Conservation (phyloP, 2,113 vertebrate species). For the Oncorhynchus gorbuscha region DNA sequence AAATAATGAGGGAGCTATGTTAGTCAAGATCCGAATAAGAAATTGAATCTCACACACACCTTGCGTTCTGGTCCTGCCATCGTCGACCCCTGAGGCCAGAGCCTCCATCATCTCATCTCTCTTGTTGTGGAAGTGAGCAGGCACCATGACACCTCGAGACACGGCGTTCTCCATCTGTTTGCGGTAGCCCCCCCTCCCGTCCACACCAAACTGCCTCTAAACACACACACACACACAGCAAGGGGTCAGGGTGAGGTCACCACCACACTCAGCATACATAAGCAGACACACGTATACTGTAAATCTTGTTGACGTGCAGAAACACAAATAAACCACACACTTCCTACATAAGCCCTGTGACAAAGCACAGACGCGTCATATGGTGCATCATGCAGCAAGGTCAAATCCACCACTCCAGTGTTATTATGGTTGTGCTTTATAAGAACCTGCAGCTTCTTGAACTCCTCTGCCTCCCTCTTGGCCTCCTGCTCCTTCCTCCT, state of each 20-base stretch:
- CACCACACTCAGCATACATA: not conserved
- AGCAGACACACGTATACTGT: not conserved
- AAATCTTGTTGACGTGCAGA: not conserved
- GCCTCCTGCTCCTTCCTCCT: constrained; percentile 69
- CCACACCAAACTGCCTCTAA: constrained; percentile 87
- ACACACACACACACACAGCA: constrained; percentile 8
- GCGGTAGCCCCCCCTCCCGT: constrained; percentile 85
- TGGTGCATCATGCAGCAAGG: too few species aligned
- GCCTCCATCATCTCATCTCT: constrained; percentile 87
- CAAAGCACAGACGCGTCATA: too few species aligned
- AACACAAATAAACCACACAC: not conserved
- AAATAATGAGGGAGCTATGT: too few species aligned
- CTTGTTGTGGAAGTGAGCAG: constrained; percentile 84
- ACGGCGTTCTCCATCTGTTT: constrained; percentile 86
- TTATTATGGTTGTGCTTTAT: not conserved
- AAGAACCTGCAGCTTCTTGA: constrained; percentile 86
- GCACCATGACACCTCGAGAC: constrained; percentile 79
- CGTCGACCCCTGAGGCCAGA: constrained; percentile 85
- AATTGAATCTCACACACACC: constrained; percentile 65
- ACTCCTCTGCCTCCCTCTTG: constrained; percentile 78
- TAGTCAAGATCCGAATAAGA: too few species aligned
- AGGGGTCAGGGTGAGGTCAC: not conserved
- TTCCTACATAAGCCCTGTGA: not conserved
- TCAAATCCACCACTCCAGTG: too few species aligned
- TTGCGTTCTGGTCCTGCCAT: constrained; percentile 84